These are phyloP conservation scores for Catharus ustulatus DNA, from an alignment of 2,797 vertebrate genomes.

Conservation along the genomic window DNA sequence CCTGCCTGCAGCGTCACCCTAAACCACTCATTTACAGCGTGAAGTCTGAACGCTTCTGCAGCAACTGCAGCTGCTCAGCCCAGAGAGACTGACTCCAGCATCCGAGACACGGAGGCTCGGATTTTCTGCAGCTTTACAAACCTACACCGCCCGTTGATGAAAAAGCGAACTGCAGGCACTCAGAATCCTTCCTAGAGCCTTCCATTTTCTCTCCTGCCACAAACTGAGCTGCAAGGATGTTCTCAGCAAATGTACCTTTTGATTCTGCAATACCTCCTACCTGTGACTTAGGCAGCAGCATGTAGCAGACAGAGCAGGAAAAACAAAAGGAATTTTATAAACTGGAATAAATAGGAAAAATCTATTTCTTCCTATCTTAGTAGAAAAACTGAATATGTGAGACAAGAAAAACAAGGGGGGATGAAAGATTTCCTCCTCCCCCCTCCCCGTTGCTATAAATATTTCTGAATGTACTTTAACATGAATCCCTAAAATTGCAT, in stretches of 20 bases:
- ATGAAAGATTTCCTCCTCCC: not conserved
- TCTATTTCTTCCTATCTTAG: not conserved
- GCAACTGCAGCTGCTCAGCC: not conserved
- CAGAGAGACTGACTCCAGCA: not conserved
- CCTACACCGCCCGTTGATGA: not conserved
- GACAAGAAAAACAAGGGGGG: not conserved
- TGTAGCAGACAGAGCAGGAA: not conserved
- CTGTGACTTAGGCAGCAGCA: not conserved
- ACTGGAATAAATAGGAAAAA: not conserved
- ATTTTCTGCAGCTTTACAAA: not conserved
- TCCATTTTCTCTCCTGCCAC: slow-evolving; percentile 32
- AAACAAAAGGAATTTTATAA: not conserved
- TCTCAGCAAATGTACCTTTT: not conserved
- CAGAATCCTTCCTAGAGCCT: not conserved
- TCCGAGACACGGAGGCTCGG: not conserved
- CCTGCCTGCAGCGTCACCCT: not conserved
- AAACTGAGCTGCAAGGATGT: not conserved
- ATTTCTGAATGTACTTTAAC: slow-evolving; percentile 3
- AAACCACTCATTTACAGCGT: not conserved
- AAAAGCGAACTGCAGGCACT: slow-evolving; percentile 26
- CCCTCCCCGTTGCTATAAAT: not conserved
- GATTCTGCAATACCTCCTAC: not conserved
- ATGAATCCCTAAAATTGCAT: not conserved
- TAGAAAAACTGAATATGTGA: not conserved
- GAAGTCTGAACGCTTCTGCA: not conserved